Evolutionary conservation across 2,888 invertebrate genomes (phyloP), one percentile per base, ranked within the genome.

Genomic region (Plebejus anna): DNA sequence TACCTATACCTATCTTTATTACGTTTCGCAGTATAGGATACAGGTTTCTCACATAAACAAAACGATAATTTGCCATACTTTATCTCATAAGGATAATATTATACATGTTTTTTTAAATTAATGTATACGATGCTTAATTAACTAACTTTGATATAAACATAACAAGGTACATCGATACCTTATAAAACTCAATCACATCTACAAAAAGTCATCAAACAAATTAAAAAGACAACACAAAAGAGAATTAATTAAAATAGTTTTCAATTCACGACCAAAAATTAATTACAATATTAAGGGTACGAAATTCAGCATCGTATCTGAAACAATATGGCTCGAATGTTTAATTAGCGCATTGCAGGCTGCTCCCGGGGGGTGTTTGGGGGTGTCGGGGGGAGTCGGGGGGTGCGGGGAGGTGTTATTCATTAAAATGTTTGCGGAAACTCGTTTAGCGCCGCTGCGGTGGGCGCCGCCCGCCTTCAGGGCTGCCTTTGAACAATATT

Each of bases 381-480:
- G 78, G 71, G 78, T 76, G 81, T 78, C 80, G 79, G 78, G 71
- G 85, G 83, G 78, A 78, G 79, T 81, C 83, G 80, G 79, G 81
- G 80, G 80, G 80, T 77, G 80, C 80, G 82, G 85, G 89, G 88
- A 87, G 91, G 93, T 91, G 90, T 91, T 93, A 92, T 93, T 94
- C 92, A 94, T 93, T 94, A 92, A 92, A 93, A 93, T 92, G 94
- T 91, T 93, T 92, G 92, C 89, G 91, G 92, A 92, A 93, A 93
- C 93, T 92, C 93, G 91, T 92, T 94, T 94, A 94, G 90, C 88
- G 86, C 86, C 86, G 86, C 86, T 89, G 92, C 88, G 91, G 92
- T 87, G 88, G 90, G 89, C 88, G 83, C 84, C 85, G 82, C 82
- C 84, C 81, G 80, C 80, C 84, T 80, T 79, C 81, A 72, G 77